Base-by-base conservation (phyloP, 2,797 vertebrate species). In the Varecia variegata region DNA sequence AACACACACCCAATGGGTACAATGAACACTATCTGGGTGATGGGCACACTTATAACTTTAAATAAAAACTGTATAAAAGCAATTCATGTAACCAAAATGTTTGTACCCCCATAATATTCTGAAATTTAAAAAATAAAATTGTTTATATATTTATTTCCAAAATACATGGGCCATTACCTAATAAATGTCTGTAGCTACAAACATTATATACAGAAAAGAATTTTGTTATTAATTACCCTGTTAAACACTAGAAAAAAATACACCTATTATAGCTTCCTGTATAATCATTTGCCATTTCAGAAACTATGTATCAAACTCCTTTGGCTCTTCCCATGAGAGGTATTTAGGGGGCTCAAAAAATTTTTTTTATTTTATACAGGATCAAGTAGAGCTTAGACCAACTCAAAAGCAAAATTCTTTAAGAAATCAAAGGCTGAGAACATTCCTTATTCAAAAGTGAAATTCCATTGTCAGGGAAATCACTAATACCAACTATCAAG, bases 391-490 rank as follows among this genome's bases (percentile, higher is more conserved):
- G 81, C 7, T 83, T 95, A 86, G 65, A 88, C 70, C 70, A 95
- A 93, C 3, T 67, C 87, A 98, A 94, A 97, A 95, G 80, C 56
- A 97, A 97, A 98, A 98, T 96, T 74, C 45, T 94, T 97, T 67
- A 80, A 38, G 40, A 97, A 98, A 91, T 90, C 81, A 35, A 97
- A 93, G 90, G 27, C 12, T 95, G 96, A 97, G 97, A 98, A 76
- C 47, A 81, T 94, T 97, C n/a, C 70, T 97, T 90, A 97, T 97
- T 97, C 95, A 97, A 93, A 98, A 91, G 71, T 95, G 43, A 97
- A 95, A 94, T 98, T 97, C 93, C 97, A 97, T 94, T 96, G 95
- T 94, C 97, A 98, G 79, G 84, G 88, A 98, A 97, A 98, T 93
- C 96, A 96, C 97, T 45, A 98, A 98, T 93, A 93, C 89, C 3